These are phyloP conservation scores for Centropus unirufus DNA, from an alignment of 2,113 vertebrate species.

Conservation along the genomic window DNA sequence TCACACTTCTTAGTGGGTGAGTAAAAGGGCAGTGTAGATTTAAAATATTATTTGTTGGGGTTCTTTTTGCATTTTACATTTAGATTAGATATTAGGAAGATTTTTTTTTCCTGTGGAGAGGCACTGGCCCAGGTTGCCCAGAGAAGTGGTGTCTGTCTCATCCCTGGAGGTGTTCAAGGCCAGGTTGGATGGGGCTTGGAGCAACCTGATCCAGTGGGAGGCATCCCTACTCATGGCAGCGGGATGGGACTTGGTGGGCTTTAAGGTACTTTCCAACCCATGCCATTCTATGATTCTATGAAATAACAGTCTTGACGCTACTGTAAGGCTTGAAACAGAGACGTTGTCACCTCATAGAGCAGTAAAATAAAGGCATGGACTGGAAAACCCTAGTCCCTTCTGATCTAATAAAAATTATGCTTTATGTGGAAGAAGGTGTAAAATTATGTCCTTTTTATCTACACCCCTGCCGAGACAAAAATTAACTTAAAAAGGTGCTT, in stretches of 20 bases:
- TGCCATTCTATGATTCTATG: too few species aligned
- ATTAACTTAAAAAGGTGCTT: conserved; percentile 25
- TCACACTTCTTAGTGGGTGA: neutral
- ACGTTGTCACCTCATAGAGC: neutral
- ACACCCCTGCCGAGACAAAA: conserved; percentile 23
- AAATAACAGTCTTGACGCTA: neutral
- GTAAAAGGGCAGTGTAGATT: neutral
- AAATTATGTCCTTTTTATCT: conserved; percentile 41
- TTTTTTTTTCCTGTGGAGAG: too few species aligned
- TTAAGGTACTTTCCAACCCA: too few species aligned
- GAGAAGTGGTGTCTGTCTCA: too few species aligned
- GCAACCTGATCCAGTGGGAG: too few species aligned
- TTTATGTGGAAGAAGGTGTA: conserved; percentile 13
- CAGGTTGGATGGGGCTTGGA: too few species aligned
- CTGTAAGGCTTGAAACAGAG: neutral
- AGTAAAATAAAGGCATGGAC: neutral
- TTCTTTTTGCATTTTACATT: neutral
- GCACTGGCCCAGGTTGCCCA: too few species aligned
- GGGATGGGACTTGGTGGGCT: too few species aligned
- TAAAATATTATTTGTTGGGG: neutral
- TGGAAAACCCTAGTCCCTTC: neutral
- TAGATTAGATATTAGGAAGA: too few species aligned
- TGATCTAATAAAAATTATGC: conserved; percentile 5
- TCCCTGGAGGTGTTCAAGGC: too few species aligned
- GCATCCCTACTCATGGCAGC: too few species aligned